Evolutionary conservation across 2,113 vertebrate species (phyloP).

Genomic region (Scytalopus superciliaris): DNA sequence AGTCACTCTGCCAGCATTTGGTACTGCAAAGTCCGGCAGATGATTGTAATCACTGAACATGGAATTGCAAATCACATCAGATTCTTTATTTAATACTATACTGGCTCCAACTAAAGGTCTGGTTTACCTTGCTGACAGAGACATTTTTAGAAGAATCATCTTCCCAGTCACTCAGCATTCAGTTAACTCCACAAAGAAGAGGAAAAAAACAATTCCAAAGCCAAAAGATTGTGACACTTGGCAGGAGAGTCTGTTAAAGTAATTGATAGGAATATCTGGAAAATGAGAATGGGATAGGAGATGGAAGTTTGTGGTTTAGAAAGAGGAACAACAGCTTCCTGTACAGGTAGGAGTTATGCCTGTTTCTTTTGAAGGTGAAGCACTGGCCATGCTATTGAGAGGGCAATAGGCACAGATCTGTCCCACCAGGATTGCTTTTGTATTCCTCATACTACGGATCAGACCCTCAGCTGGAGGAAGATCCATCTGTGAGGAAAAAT

Average conservation of each 20-base stretch:
- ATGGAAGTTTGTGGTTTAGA: neutral
- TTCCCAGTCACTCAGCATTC: neutral
- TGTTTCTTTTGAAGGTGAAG: neutral
- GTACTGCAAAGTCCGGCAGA: neutral
- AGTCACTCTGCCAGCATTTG: neutral
- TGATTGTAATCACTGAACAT: neutral
- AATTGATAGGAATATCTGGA: neutral
- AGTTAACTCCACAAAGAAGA: neutral
- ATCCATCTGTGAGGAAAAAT: neutral
- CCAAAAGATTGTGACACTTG: neutral
- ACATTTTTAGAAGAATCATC: neutral
- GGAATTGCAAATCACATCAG: neutral
- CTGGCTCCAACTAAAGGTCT: neutral
- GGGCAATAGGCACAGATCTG: neutral
- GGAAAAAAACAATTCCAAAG: neutral
- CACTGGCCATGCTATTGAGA: neutral
- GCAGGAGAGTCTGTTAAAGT: neutral
- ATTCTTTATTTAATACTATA: neutral
- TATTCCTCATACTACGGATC: neutral
- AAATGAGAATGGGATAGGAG: neutral
- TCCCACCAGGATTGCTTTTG: neutral
- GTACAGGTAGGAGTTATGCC: neutral
- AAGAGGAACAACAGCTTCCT: neutral
- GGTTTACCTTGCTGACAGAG: neutral
- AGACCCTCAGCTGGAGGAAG: neutral